Evolutionary conservation across 2,888 invertebrate genomes (phyloP).

Genomic region (Matsumyia berberina): DNA sequence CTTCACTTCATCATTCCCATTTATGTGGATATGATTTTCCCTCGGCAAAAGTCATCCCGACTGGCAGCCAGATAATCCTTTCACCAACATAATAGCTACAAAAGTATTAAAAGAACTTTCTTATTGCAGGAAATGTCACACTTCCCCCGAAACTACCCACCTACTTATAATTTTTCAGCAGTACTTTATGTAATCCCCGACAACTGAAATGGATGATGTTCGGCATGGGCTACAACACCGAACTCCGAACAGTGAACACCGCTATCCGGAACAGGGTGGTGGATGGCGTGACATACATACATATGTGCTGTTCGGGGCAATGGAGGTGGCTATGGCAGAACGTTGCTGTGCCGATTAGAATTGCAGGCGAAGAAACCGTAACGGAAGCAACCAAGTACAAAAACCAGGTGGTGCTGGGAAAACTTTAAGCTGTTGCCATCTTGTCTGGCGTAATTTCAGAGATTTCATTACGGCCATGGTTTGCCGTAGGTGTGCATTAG

Average conservation of each 20-base stretch:
- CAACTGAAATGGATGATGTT: slow-evolving; percentile 59
- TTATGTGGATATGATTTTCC: slow-evolving; percentile 68
- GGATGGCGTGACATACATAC: too few species aligned
- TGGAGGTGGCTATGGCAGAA: not conserved
- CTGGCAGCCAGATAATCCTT: slow-evolving; percentile 74
- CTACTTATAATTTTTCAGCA: slow-evolving; percentile 71
- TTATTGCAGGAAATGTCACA: slow-evolving; percentile 73
- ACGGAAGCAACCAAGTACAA: slow-evolving; percentile 51
- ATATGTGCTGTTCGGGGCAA: slow-evolving; percentile 40
- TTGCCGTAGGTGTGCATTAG: slow-evolving; percentile 67
- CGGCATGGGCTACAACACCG: slow-evolving; percentile 42
- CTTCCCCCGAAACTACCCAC: slow-evolving; percentile 59
- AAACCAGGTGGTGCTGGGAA: slow-evolving; percentile 63
- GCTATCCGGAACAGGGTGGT: slow-evolving; percentile 1
- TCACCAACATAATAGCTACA: slow-evolving; percentile 76
- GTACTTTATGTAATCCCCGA: slow-evolving; percentile 70
- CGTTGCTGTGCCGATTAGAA: slow-evolving; percentile 59
- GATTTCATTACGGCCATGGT: slow-evolving; percentile 71
- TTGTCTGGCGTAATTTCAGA: slow-evolving; percentile 72
- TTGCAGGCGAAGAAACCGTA: slow-evolving; percentile 41
- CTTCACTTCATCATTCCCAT: slow-evolving; percentile 73
- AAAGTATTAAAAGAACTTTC: slow-evolving; percentile 76
- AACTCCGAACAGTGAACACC: slow-evolving; percentile 23
- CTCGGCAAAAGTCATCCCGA: slow-evolving; percentile 58
- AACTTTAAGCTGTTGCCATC: slow-evolving; percentile 75